Evolutionary conservation across 2,113 vertebrate genomes (phyloP).

Genomic region (Phalacrocorax brasilianus): DNA sequence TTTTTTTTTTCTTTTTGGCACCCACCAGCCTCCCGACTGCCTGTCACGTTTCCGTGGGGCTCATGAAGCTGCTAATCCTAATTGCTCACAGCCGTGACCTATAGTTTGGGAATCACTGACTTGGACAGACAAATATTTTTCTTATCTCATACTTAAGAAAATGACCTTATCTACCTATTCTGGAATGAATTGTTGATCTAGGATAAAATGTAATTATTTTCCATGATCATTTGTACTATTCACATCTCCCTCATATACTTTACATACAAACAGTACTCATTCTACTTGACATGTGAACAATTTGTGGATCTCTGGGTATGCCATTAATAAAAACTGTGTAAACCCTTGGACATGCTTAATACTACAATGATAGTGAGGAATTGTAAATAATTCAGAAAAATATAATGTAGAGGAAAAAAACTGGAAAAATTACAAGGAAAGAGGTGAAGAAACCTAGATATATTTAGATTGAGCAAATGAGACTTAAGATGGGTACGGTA

Average conservation of each 20-base stretch:
- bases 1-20: background rate
- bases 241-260: background rate
- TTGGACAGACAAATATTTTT: background rate
- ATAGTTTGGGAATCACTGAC: background rate
- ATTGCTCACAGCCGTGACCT: constrained; percentile 6
- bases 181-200: background rate
- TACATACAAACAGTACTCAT: background rate
- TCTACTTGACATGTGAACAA: background rate
- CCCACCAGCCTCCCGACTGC: background rate
- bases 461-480: background rate
- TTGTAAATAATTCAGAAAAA: background rate
- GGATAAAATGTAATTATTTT: background rate
- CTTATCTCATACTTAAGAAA: background rate
- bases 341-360: background rate
- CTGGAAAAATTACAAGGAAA: background rate
- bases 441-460: background rate
- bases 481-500: background rate
- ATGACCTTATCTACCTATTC: background rate
- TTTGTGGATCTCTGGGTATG: background rate
- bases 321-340: background rate
- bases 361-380: background rate
- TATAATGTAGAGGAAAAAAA: background rate
- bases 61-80: background rate
- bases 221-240: background rate
- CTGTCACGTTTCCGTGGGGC: background rate